Conservation (phyloP, 2,113 vertebrate genomes). For the Catharus minimus region DNA sequence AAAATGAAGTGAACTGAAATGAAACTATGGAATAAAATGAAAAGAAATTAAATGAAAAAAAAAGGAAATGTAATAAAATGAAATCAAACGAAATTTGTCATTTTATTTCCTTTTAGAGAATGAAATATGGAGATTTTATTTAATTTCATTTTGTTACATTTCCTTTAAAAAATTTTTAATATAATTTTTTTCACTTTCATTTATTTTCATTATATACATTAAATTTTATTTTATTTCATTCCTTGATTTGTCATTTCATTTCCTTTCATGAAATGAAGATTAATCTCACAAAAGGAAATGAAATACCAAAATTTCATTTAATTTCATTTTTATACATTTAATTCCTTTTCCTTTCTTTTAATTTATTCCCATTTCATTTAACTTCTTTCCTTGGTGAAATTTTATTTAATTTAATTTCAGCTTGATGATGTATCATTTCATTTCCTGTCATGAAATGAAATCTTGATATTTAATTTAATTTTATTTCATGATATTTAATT, state of each 20-base stretch:
- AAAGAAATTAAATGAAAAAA: background rate
- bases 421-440: background rate
- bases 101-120: background rate
- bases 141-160: background rate
- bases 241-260: background rate
- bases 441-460: no score
- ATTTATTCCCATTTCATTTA: background rate
- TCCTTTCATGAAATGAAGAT: background rate
- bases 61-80: background rate
- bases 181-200: background rate
- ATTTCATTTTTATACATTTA: background rate
- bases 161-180: background rate
- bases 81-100: accelerated
- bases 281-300: background rate
- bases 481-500: no score
- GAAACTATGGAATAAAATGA: background rate
- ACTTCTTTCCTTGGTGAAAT: background rate
- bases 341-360: background rate
- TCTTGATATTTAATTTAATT: background rate
- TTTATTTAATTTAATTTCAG: background rate
- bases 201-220: background rate
- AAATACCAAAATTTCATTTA: background rate
- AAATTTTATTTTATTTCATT: background rate
- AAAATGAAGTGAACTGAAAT: background rate
- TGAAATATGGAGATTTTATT: background rate